Conservation (phyloP, 2,888 invertebrate genomes). For the Thera britannica region DNA sequence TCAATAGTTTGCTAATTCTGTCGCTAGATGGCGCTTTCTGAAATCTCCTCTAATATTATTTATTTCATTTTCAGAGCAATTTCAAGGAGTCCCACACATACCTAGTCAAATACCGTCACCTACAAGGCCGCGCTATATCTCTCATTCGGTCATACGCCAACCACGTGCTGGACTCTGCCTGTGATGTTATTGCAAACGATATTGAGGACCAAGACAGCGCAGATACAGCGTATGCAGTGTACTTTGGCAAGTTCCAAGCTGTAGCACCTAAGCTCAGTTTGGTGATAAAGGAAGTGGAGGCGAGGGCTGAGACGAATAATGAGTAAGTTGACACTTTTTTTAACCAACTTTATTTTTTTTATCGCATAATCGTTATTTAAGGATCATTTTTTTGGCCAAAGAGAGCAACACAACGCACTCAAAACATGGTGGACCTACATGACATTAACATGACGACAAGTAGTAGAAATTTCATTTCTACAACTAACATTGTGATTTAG, state of each 20-base stretch:
- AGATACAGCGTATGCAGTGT: slow-evolving; percentile 91
- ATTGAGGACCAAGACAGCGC: slow-evolving; percentile 68
- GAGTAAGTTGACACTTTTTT: slow-evolving; percentile 85
- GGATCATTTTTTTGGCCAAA: too few relatives aligned
- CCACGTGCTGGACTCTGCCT: slow-evolving; percentile 90
- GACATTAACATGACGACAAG: too few relatives aligned
- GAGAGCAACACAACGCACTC: too few relatives aligned
- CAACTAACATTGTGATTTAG: too few relatives aligned
- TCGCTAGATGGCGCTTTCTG: too few relatives aligned
- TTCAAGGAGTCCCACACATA: slow-evolving; percentile 95
- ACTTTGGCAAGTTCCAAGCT: slow-evolving; percentile 98
- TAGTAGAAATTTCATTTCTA: too few relatives aligned
- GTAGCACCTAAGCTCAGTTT: slow-evolving; percentile 93
- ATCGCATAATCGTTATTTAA: too few relatives aligned
- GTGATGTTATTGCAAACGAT: slow-evolving; percentile 87
- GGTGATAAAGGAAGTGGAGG: slow-evolving; percentile 93
- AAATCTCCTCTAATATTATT: neutral
- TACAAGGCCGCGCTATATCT: slow-evolving; percentile 91
- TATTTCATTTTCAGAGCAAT: slow-evolving; percentile 83
- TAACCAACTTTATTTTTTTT: too few relatives aligned
- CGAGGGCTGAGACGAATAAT: slow-evolving; percentile 87
- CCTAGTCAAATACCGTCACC: slow-evolving; percentile 93
- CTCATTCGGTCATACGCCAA: slow-evolving; percentile 92
- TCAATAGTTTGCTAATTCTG: too few relatives aligned
- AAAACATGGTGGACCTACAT: too few relatives aligned